A percentile compares a stretch with the other conserved stretches of the same genome.
Conservation (phyloP, 2,888 invertebrate genomes). For the Drosophila maculinotata region DNA sequence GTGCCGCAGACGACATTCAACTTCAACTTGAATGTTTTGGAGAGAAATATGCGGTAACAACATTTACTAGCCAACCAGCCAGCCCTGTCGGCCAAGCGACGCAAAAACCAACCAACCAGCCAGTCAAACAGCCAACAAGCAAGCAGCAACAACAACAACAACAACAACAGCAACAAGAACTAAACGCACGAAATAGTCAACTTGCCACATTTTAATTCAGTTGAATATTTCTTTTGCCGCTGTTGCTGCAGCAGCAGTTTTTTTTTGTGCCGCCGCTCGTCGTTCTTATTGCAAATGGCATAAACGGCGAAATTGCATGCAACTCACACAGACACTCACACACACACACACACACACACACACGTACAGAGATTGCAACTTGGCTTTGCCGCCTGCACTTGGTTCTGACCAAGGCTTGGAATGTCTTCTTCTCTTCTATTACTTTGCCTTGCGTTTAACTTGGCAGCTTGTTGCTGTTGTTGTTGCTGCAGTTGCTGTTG, state of each 20-base stretch:
- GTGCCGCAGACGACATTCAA: conserved; percentile 68
- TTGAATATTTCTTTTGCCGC: conserved; percentile 68
- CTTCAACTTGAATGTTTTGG: conserved; percentile 68
- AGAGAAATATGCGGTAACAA: conserved; percentile 77
- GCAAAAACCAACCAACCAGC: conserved; percentile 40
- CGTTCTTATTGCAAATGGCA: conserved; percentile 69
- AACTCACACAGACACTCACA: conserved; percentile 43
- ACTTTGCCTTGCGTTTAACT: conserved; percentile 66
- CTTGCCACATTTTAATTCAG: conserved; percentile 82
- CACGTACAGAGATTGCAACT: conserved; percentile 27
- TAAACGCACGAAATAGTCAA: conserved; percentile 73
- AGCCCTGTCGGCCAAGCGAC: conserved; percentile 28
- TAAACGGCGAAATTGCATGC: conserved; percentile 72
- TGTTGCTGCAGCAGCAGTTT: conserved; percentile 15
- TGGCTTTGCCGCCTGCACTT: conserved; percentile 49
- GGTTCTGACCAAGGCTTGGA: conserved; percentile 56
- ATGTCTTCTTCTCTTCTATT: conserved; percentile 60
- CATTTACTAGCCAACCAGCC: conserved; percentile 64
- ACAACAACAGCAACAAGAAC: conserved; percentile 35
- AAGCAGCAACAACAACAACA: conserved; percentile 9
- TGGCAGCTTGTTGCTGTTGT: conserved; percentile 41
- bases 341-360: conserved; percentile 8
- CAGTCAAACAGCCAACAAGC: conserved; percentile 24
- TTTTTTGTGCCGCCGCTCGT: conserved; percentile 28
- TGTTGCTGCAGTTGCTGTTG: conserved; percentile 9